Base-by-base conservation (phyloP, 2,113 vertebrate genomes). In the Heliornis fulica region DNA sequence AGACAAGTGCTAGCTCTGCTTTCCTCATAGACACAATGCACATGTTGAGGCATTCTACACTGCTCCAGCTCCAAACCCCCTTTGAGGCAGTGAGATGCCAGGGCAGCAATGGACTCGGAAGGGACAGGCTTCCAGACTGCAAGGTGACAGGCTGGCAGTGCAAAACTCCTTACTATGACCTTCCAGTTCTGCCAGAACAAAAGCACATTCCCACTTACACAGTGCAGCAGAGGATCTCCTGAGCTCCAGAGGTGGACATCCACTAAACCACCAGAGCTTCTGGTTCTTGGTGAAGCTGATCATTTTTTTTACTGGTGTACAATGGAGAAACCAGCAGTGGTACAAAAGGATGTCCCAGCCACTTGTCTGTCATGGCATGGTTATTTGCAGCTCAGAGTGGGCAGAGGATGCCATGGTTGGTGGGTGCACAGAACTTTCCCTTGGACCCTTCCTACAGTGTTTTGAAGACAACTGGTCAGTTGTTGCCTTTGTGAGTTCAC, bases 291-390 rank as follows among this genome's bases (percentile, higher is more conserved):
- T 65, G 46, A 92, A 34, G 60, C 28, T 70, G 75, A 5, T 7
- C 1, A 1, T 2, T 64, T 31, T 38, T 9, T 43, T 65, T 34
- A 26, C 14, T 43, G 38, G 11, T 43, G 36, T 48, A 10, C n/a
- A 26, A 56, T 51, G n/a, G 8, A 45, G 46, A 57, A 87, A 51
- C 10, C 72, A 78, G 28, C 54, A 36, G 29, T 36, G 66, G 9
- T 18, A 23, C n/a, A 29, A 56, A 34, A 14, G 60, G 36, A 60
- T 56, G 34, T 5, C 16, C 21, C 28, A 26, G 63, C 23, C 23
- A 32, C 34, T 78, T 1, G 2, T 31, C 63, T 2, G 0, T 11
- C 15, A 3, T 18, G 54, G 29, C 43, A 26, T 12, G 36, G 6
- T 41, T 51, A 5, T 54, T 66, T 87, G 57, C 84, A 74, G 26